Conservation (phyloP, 1,140 invertebrate species). For the Drosophila sp. region DNA sequence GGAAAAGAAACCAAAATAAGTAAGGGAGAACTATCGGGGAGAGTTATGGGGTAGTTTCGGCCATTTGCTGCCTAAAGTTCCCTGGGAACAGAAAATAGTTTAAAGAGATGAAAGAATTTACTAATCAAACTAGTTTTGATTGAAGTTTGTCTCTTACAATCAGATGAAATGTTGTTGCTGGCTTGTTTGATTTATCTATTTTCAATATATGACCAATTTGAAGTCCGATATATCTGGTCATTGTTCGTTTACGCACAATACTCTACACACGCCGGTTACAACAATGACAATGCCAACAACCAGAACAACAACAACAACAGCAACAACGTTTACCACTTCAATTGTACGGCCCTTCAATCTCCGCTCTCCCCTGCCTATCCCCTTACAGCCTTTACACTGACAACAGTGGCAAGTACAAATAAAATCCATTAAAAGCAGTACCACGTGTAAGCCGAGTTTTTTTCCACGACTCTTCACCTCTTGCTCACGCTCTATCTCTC, state of each 20-base stretch:
- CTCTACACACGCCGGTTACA: conserved; percentile 2
- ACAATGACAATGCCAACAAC: conserved; percentile 16
- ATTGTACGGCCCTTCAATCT: conserved; percentile 33
- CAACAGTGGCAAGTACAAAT: conserved; percentile 73
- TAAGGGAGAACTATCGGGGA: no score
- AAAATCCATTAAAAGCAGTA: conserved; percentile 78
- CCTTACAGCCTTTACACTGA: conserved; percentile 11
- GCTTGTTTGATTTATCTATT: conserved; percentile 26
- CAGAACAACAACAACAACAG: conserved; percentile 5
- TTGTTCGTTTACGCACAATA: conserved; percentile 55
- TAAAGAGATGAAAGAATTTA: no score
- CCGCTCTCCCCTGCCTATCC: not conserved
- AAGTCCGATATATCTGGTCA: conserved; percentile 50
- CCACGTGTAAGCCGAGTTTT: conserved; percentile 70
- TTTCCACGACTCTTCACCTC: conserved; percentile 7
- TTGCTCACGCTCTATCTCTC: not conserved
- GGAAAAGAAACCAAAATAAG: no score
- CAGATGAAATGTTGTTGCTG: not conserved
- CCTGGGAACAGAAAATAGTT: no score
- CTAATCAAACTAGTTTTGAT: no score
- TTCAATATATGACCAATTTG: conserved; percentile 33
- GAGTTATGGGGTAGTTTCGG: no score
- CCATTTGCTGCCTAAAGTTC: no score
- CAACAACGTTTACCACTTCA: conserved; percentile 56
- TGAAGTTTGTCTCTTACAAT: not conserved